These are phyloP conservation scores for Parnassius apollo DNA, from an alignment of 2,888 invertebrate species.

Conservation along the genomic window DNA sequence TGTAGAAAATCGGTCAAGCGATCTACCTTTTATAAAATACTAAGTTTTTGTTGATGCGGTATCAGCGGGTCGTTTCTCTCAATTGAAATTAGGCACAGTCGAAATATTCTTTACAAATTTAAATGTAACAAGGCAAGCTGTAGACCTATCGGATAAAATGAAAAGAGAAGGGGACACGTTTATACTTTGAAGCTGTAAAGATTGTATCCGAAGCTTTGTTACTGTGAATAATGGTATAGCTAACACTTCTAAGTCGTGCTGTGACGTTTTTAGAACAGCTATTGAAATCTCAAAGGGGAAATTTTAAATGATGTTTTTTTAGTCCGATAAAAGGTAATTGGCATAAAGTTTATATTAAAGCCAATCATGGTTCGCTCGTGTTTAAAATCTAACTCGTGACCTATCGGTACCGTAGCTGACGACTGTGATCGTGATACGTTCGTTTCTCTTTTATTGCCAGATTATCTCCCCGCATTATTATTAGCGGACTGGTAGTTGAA, in stretches of 20 bases:
- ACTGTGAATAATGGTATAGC: slow-evolving; percentile 41
- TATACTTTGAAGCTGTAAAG: slow-evolving; percentile 32
- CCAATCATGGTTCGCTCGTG: slow-evolving; percentile 16
- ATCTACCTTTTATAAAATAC: slow-evolving; percentile 15
- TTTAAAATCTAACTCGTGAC: slow-evolving; percentile 21
- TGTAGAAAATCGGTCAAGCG: slow-evolving; percentile 12
- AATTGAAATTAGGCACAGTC: slow-evolving; percentile 38
- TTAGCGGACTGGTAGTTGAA: slow-evolving; percentile 41
- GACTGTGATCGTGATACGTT: slow-evolving; percentile 20
- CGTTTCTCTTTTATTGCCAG: slow-evolving; percentile 33
- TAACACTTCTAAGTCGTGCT: slow-evolving; percentile 43
- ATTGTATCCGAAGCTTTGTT: slow-evolving; percentile 37
- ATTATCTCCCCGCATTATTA: slow-evolving; percentile 39
- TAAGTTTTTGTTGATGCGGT: slow-evolving; percentile 21
- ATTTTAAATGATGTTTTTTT: slow-evolving; percentile 30
- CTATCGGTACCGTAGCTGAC: slow-evolving; percentile 21
- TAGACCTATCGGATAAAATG: slow-evolving; percentile 34
- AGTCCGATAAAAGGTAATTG: slow-evolving; percentile 23
- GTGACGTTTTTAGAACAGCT: slow-evolving; percentile 39
- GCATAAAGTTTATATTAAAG: slow-evolving; percentile 27
- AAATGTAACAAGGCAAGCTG: slow-evolving; percentile 31
- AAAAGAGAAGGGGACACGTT: slow-evolving; percentile 33
- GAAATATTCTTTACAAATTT: slow-evolving; percentile 30
- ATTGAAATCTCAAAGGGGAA: slow-evolving; percentile 34
- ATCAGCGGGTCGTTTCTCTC: slow-evolving; percentile 28